These are phyloP conservation scores for Tipula unca DNA, from an alignment of 2,888 invertebrate species.

Conservation along the genomic window DNA sequence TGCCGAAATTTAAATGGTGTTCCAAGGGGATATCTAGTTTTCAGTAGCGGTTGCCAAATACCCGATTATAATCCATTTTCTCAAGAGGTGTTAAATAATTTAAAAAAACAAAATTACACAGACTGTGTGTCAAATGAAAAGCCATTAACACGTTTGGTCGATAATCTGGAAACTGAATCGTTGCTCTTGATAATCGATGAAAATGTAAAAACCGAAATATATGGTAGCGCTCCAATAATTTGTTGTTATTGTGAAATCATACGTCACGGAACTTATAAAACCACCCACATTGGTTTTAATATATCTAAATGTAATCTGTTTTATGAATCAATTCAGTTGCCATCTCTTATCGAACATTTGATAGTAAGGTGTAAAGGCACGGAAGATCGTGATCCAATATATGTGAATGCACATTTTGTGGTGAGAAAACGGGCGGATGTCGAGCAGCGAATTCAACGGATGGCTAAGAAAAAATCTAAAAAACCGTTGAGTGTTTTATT, in stretches of 20 bases:
- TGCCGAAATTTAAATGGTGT: too few relatives aligned
- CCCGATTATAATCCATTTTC: constrained; percentile 54
- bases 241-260: constrained; percentile 36
- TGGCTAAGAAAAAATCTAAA: constrained; percentile 33
- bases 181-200: constrained; percentile 34
- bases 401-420: constrained; percentile 45
- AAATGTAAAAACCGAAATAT: constrained; percentile 21
- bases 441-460: constrained; percentile 39
- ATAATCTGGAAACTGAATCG: constrained; percentile 29
- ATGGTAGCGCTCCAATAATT: constrained; percentile 26
- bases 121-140: constrained; percentile 38
- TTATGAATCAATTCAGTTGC: constrained; percentile 34
- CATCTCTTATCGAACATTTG: constrained; percentile 42
- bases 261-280: constrained; percentile 30
- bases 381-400: constrained; percentile 27
- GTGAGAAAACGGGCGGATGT: constrained; percentile 46
- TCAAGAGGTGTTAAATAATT: constrained; percentile 45
- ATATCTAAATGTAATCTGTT: constrained; percentile 43
- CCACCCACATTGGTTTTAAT: constrained; percentile 31
- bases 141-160: constrained; percentile 35
- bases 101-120: constrained; percentile 46
- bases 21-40: constrained; percentile 42
- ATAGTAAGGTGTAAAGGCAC: constrained; percentile 44
- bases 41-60: constrained; percentile 55
- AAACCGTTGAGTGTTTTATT: constrained; percentile 58